Evolutionary conservation across 2,888 invertebrate genomes (phyloP).

Genomic region (Corythucha ciliata): DNA sequence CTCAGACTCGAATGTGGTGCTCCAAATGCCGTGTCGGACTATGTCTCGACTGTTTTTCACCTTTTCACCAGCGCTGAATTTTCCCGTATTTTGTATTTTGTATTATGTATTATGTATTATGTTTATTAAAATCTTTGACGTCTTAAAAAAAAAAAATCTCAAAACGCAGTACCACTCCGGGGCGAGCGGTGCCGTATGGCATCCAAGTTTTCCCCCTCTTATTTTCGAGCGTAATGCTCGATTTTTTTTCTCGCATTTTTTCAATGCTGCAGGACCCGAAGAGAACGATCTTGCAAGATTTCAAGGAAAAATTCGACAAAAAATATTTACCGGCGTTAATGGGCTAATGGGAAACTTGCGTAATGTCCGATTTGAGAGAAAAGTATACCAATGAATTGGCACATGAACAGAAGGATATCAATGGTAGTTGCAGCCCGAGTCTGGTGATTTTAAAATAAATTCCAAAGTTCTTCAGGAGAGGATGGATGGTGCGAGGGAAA

Average conservation of each 20-base stretch:
- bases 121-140: background rate
- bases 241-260: background rate
- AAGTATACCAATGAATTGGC: too few species aligned
- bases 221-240: too few species aligned
- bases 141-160: background rate
- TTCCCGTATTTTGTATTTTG: background rate
- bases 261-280: background rate
- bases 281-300: background rate
- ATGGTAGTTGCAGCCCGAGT: too few species aligned
- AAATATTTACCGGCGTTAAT: constrained; percentile 4
- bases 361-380: too few species aligned
- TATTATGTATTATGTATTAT: background rate
- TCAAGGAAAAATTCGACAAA: background rate
- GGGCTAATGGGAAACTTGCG: too few species aligned
- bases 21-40: background rate
- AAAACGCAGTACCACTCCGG: too few species aligned
- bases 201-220: too few species aligned
- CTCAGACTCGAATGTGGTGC: background rate
- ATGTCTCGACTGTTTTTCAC: constrained; percentile 1
- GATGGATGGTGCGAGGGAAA: too few species aligned
- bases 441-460: too few species aligned
- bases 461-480: too few species aligned
- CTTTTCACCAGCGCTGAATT: constrained; percentile 2
- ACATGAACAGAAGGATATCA: too few species aligned
- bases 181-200: too few species aligned